These are phyloP conservation scores for Gallinago solitaria DNA, from an alignment of 2,797 vertebrate species.

Conservation along the genomic window DNA sequence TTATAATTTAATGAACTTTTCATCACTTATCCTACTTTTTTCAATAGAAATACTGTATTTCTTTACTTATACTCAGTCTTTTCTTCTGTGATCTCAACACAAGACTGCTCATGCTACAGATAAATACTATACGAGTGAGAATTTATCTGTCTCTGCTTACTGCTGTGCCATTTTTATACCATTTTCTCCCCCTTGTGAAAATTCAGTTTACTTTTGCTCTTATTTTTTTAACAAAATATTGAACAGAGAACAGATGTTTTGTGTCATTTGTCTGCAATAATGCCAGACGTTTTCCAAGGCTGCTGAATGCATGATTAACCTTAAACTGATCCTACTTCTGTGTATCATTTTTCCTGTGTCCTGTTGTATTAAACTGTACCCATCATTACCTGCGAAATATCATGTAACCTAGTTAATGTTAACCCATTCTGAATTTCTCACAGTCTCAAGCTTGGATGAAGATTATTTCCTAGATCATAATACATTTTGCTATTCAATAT, in stretches of 20 bases:
- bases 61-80: background rate
- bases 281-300: conserved; percentile 9
- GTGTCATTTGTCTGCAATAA: conserved; percentile 6
- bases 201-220: background rate
- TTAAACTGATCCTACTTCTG: conserved; percentile 14
- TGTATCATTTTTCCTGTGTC: background rate
- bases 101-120: background rate
- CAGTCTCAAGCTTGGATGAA: background rate
- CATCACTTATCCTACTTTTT: background rate
- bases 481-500: background rate
- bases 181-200: background rate
- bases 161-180: background rate
- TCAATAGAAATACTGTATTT: background rate
- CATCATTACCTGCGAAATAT: background rate
- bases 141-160: background rate
- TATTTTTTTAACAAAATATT: background rate
- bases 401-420: background rate
- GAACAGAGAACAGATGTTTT: conserved; percentile 4
- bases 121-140: background rate
- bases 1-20: background rate
- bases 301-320: conserved; percentile 29
- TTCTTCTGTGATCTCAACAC: background rate
- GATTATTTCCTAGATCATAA: background rate
- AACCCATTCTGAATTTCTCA: background rate
- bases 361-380: background rate